Conservation (phyloP, 2,888 invertebrate species). For the Hipparchia semele region DNA sequence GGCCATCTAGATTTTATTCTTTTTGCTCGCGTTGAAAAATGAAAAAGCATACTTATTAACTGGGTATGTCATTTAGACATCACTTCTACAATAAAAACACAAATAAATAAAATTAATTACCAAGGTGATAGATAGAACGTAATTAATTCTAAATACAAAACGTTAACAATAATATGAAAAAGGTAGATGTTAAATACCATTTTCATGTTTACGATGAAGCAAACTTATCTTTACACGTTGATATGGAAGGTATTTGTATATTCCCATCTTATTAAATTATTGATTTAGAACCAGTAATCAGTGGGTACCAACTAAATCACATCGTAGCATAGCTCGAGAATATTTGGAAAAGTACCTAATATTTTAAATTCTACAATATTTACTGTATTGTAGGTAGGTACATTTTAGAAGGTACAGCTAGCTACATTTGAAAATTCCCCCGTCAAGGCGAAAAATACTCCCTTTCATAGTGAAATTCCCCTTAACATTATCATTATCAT, state of each 20-base stretch:
- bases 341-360: too few relatives aligned
- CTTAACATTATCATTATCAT: too few relatives aligned
- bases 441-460: too few relatives aligned
- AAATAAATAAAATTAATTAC: constrained; percentile 56
- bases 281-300: too few relatives aligned
- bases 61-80: constrained; percentile 36
- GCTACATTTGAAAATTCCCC: too few relatives aligned
- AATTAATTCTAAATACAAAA: constrained; percentile 7
- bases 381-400: too few relatives aligned
- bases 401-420: too few relatives aligned
- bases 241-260: constrained; percentile 32
- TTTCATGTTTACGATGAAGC: constrained; percentile 21
- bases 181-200: constrained; percentile 26
- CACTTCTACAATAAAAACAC: constrained; percentile 8
- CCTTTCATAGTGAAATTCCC: too few relatives aligned
- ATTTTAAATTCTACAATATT: too few relatives aligned
- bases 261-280: neutral
- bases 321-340: too few relatives aligned
- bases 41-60: constrained; percentile 25
- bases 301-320: too few relatives aligned
- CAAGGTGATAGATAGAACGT: constrained; percentile 49
- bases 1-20: constrained; percentile 42
- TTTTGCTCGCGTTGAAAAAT: constrained; percentile 28
- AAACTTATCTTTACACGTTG: constrained; percentile 33
- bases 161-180: constrained; percentile 26